A percentile compares a stretch with the other conserved stretches of the same genome.
phyloP scores from a whole-genome alignment of 2,113 vertebrate species.

The Astur gentilis region DNA sequence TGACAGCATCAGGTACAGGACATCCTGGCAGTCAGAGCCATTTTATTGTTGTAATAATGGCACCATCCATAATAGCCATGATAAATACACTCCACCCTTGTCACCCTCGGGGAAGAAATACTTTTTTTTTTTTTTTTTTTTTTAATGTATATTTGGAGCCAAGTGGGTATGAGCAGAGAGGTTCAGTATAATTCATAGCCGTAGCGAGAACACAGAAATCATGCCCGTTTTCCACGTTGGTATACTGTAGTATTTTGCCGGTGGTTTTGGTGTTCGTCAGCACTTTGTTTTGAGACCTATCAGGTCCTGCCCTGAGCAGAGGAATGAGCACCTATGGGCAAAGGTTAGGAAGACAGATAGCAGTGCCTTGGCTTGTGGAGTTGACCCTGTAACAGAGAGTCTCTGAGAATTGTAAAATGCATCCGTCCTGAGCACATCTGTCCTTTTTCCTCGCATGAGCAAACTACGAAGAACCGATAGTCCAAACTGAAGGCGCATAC shows the following conservation, averaged over 20 bases:
- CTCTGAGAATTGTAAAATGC: background rate
- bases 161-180: slow-evolving; percentile 3
- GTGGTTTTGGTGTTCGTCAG: background rate
- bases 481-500: background rate
- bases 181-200: slow-evolving; percentile 10
- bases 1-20: slow-evolving; percentile 54
- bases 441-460: background rate
- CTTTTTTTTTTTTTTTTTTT: background rate
- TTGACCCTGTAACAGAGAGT: background rate
- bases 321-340: background rate
- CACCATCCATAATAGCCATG: slow-evolving; percentile 31
- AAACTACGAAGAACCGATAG: background rate
- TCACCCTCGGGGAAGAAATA: slow-evolving; percentile 43
- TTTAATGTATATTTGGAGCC: background rate
- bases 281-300: background rate
- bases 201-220: background rate
- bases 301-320: background rate
- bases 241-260: background rate
- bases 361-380: background rate
- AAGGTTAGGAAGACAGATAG: background rate
- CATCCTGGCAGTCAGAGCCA: slow-evolving; percentile 36
- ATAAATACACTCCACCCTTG: slow-evolving; percentile 60
- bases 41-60: slow-evolving; percentile 64
- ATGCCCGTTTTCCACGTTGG: background rate
- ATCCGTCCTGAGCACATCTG: background rate